A percentile compares a stretch with the other conserved stretches of the same genome.
These are phyloP conservation scores for Odocoileus virginianus DNA, from an alignment of 2,113 vertebrate genomes.

Conservation along the genomic window DNA sequence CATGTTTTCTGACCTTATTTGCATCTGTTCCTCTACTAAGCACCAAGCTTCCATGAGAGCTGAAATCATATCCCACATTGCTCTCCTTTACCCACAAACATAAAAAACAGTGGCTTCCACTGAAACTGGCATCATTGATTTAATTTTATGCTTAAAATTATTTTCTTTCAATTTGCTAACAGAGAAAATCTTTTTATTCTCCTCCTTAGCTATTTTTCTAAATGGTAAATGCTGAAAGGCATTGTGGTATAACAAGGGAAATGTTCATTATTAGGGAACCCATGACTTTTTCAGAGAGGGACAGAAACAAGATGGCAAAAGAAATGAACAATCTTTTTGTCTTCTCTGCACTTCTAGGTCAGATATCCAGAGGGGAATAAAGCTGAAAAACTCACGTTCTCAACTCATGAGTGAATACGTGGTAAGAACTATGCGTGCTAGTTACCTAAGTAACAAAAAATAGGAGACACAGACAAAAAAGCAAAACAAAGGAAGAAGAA, in stretches of 20 bases:
- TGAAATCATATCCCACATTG: background rate
- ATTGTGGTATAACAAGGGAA: background rate
- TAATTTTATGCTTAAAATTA: constrained; percentile 4
- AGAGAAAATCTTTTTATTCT: background rate
- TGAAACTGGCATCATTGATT: background rate
- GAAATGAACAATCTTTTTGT: background rate
- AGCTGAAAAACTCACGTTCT: constrained; percentile 28
- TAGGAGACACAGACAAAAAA: background rate
- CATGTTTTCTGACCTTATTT: background rate
- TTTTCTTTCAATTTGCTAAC: background rate
- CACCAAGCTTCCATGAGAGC: background rate
- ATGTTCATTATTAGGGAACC: background rate
- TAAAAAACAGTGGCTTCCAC: background rate
- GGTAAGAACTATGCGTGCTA: background rate
- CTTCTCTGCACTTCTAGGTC: background rate
- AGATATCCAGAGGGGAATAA: background rate
- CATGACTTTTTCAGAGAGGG: background rate
- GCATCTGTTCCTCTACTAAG: background rate
- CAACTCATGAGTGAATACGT: background rate
- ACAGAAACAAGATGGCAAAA: background rate
- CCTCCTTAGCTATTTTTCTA: background rate
- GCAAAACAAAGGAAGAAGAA: background rate
- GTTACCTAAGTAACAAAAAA: background rate
- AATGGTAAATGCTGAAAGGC: background rate
- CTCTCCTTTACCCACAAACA: background rate